phyloP scores from a whole-genome alignment of 1,140 invertebrate species.

The Calephelis nemesis region DNA sequence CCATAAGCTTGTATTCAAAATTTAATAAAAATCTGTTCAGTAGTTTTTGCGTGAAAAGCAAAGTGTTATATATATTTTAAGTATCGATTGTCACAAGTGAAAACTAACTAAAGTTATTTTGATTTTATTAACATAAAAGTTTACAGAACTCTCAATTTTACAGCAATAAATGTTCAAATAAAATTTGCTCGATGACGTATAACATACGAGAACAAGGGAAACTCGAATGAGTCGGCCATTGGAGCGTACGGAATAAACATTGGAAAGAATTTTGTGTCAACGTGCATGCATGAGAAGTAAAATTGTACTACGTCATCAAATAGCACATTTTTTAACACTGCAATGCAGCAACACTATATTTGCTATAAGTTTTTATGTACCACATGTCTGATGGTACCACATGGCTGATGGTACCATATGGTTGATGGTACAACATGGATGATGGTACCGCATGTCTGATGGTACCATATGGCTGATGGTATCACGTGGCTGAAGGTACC shows the following conservation, averaged over 20 bases:
- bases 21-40: too few species aligned
- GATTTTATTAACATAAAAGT: slow-evolving; percentile 6
- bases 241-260: slow-evolving; percentile 31
- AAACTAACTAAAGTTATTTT: too few species aligned
- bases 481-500: too few species aligned
- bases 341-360: slow-evolving; percentile 1
- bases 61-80: too few species aligned
- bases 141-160: slow-evolving; percentile 25
- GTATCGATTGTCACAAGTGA: too few species aligned
- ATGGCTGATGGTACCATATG: too few species aligned
- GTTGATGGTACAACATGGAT: too few species aligned
- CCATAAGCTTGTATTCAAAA: too few species aligned
- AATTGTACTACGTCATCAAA: slow-evolving; percentile 25
- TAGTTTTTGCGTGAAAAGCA: too few species aligned
- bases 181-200: slow-evolving; percentile 33
- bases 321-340: not conserved
- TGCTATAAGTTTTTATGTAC: not conserved
- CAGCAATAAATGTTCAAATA: slow-evolving; percentile 36
- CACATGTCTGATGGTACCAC: too few species aligned
- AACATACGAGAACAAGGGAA: slow-evolving; percentile 28
- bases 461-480: too few species aligned
- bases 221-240: slow-evolving; percentile 37
- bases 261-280: slow-evolving; percentile 37
- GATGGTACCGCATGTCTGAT: too few species aligned
- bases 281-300: slow-evolving; percentile 28